Evolutionary conservation across 1,140 invertebrate species (phyloP), one percentile per base, ranked within the genome.

Genomic region (Papilio helenus): DNA sequence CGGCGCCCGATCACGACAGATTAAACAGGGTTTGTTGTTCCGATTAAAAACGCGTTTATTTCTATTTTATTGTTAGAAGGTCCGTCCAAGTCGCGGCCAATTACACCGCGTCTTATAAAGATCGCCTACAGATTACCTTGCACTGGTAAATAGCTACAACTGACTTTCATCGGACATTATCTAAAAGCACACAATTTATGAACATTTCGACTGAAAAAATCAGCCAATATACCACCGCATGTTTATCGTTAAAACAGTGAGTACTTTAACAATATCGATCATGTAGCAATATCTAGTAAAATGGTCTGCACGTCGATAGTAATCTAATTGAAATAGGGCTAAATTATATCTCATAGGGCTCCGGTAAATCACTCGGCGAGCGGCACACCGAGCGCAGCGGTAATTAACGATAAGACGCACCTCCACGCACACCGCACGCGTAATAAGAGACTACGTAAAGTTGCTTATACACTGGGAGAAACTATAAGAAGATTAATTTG

Each of bases 331-430:
- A 88, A 86, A 88, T 85, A 80, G 74, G 79, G 79, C 82, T 80
- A 82, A 85, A 86, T 83, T 84, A 81, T 86, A 82, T 76, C 80
- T 79, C 65, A 81, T 76, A 78, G 80, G 72, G 81, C 68, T 79
- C 83, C 82, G 85, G 88, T 92, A 90, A 89, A 88, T 90, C 90
- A 90, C 84, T 42, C 81, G 84, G 86, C 85, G 87, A 90, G 90
- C 87, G 88, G 84, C 85, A 84, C 88, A 81, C 85, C 80, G 82
- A 87, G 72, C 58, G 77, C 55, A 82, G 65, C 89, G 84, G 85
- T 89, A 92, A 92, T 92, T 92, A 91, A 88, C 86, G 89, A 91
- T 90, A 92, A 90, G 88, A 87, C 86, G 85, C 89, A 86, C 84
- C 86, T 84, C 76, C 78, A 83, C 86, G 85, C 83, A 87, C 87